Percentiles rank a stretch among this genome's conserved stretches.
Conservation (phyloP, 2,113 vertebrate species). For the Oryzias melastigma region DNA sequence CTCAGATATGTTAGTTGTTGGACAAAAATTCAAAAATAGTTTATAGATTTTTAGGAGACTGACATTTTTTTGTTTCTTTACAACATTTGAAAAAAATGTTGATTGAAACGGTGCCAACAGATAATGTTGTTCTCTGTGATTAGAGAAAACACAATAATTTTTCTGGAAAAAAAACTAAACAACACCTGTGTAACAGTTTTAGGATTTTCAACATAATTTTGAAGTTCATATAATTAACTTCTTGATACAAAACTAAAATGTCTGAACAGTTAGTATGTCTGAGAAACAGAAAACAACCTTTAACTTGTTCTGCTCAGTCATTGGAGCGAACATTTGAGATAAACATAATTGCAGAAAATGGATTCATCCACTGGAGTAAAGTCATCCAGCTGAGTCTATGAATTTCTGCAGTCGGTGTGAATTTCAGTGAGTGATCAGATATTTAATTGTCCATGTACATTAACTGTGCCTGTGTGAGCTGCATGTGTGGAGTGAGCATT, state of each 20-base stretch:
- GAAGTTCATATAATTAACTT: too few species aligned
- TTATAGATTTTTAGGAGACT: neutral
- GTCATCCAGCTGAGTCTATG: too few species aligned
- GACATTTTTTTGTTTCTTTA: neutral
- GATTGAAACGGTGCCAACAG: neutral
- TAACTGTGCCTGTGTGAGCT: neutral
- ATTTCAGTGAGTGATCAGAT: too few species aligned
- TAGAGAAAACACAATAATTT: neutral
- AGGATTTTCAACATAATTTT: neutral
- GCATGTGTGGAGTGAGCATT: slow-evolving; percentile 15
- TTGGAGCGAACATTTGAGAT: neutral
- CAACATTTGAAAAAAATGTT: neutral
- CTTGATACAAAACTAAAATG: too few species aligned
- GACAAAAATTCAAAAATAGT: neutral
- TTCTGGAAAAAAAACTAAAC: neutral
- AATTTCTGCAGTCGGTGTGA: too few species aligned
- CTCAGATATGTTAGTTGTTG: neutral
- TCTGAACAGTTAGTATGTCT: too few species aligned
- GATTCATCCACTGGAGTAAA: too few species aligned
- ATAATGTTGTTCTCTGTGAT: neutral
- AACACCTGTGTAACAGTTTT: neutral
- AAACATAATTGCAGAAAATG: too few species aligned
- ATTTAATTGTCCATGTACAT: neutral
- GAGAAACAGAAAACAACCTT: neutral
- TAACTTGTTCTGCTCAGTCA: neutral